A percentile compares a stretch with the other conserved stretches of the same genome.
These are phyloP conservation scores for Ectropis crepuscularia DNA, from an alignment of 2,888 invertebrate species.

Conservation along the genomic window DNA sequence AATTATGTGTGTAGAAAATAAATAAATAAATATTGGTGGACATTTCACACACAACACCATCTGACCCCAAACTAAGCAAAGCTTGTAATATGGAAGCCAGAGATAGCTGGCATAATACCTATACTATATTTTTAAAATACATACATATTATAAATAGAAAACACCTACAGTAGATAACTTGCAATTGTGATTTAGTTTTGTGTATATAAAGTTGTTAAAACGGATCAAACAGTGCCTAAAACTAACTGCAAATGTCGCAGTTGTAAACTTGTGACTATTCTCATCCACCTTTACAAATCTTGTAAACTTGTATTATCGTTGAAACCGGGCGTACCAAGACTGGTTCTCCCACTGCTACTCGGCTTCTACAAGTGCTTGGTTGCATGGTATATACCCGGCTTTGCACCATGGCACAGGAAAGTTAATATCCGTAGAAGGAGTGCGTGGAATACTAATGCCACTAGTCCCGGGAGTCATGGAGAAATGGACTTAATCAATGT, in stretches of 20 bases:
- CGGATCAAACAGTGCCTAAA: neutral
- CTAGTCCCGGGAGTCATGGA: conserved; percentile 3
- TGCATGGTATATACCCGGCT: neutral
- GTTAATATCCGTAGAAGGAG: conserved; percentile 25
- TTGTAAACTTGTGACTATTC: neutral
- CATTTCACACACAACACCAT: no score
- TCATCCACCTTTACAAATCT: neutral
- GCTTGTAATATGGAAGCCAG: no score
- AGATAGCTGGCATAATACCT: no score
- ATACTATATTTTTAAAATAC: no score
- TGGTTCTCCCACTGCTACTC: conserved; percentile 23
- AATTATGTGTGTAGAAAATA: no score
- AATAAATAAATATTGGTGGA: no score
- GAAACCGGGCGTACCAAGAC: conserved; percentile 2
- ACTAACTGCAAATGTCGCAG: neutral
- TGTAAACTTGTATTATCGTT: conserved; percentile 14
- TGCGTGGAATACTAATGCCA: conserved; percentile 24
- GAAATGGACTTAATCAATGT: conserved; percentile 12
- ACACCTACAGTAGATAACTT: no score
- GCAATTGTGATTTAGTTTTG: no score
- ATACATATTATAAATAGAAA: no score
- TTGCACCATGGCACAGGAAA: conserved; percentile 22
- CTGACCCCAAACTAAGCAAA: no score
- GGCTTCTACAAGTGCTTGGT: conserved; percentile 9
- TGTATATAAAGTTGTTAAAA: no score